Evolutionary conservation across 2,888 invertebrate genomes (phyloP).

Genomic region (Iselma pallidipennis): DNA sequence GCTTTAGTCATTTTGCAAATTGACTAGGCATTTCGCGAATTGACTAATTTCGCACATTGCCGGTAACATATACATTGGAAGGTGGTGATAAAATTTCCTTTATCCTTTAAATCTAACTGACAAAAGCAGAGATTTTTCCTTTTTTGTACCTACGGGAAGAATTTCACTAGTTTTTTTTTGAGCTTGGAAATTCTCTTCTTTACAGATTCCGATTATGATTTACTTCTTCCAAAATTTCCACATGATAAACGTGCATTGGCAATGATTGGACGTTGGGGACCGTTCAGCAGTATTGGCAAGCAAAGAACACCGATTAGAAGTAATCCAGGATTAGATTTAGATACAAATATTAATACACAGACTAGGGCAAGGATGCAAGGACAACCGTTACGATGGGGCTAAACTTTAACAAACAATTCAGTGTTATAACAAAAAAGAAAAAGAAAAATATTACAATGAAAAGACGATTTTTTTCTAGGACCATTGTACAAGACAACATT

Average conservation of each 20-base stretch:
- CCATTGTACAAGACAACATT: not conserved
- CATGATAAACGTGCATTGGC: constrained; percentile 54
- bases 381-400: constrained; percentile 59
- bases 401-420: constrained; percentile 22
- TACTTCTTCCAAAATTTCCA: constrained; percentile 19
- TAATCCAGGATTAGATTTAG: constrained; percentile 37
- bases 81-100: too few relatives aligned
- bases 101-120: too few relatives aligned
- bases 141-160: too few relatives aligned
- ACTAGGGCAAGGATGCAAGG: constrained; percentile 55
- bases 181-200: too few relatives aligned
- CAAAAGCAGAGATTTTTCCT: too few relatives aligned
- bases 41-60: too few relatives aligned
- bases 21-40: too few relatives aligned
- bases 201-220: constrained; percentile 39
- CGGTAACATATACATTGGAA: too few relatives aligned
- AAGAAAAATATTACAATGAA: constrained; percentile 13
- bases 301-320: constrained; percentile 51
- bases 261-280: constrained; percentile 55
- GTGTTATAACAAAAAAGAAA: constrained; percentile 4
- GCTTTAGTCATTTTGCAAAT: too few relatives aligned
- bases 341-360: constrained; percentile 49
- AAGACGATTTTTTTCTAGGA: not conserved
- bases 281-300: constrained; percentile 54
- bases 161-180: not conserved